Conservation (phyloP, 2,888 invertebrate genomes). For the Dysmachus trigonus region DNA sequence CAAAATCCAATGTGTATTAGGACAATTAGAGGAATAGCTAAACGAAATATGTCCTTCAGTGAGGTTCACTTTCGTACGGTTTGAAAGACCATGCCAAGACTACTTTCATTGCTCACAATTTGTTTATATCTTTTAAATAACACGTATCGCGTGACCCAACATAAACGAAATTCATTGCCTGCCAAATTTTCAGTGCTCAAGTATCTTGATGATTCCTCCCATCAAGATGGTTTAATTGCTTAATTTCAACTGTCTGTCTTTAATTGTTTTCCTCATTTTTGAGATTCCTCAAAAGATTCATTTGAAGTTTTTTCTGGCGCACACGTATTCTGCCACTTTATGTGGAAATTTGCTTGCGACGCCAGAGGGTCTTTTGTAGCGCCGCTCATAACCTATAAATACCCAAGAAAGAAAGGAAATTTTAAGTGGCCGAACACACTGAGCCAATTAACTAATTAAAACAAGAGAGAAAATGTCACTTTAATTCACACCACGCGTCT, state of each 20-base stretch:
- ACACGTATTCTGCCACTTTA: not conserved
- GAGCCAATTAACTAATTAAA: slow-evolving; percentile 44
- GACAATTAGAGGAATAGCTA: no score
- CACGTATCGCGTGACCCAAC: not conserved
- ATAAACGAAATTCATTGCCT: not conserved
- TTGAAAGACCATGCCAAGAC: not conserved
- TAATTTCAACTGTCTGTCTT: not conserved
- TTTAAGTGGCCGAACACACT: slow-evolving; percentile 18
- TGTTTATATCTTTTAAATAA: not conserved
- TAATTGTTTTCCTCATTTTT: not conserved
- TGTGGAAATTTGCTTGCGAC: not conserved
- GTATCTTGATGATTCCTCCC: not conserved
- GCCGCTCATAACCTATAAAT: slow-evolving; percentile 19
- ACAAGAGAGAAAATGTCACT: slow-evolving; percentile 36
- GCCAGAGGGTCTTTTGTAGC: not conserved
- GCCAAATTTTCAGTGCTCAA: not conserved
- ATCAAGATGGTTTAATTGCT: not conserved
- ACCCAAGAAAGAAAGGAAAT: not conserved
- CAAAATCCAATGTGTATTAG: no score
- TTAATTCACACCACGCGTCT: slow-evolving; percentile 35
- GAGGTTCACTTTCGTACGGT: not conserved
- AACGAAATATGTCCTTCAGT: no score
- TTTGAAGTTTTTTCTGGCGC: not conserved
- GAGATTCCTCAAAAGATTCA: not conserved
- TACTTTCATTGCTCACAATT: not conserved